Percentiles rank a stretch among this genome's conserved stretches.
Evolutionary conservation across 1,140 invertebrate species (phyloP).

Genomic region (Diabrotica undecimpunctata): DNA sequence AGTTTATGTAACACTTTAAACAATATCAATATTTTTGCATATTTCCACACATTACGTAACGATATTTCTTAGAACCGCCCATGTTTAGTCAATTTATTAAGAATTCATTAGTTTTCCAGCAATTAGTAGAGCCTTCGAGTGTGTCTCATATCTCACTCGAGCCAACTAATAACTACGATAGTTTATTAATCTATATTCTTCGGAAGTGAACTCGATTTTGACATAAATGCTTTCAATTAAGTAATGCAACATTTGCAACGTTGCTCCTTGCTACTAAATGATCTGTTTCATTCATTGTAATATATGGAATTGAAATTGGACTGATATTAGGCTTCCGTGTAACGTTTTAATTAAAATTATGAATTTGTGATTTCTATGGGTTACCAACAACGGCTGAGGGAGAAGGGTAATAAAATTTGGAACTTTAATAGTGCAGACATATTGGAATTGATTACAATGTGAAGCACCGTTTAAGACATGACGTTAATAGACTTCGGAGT

Average conservation of each 20-base stretch:
- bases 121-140: background rate
- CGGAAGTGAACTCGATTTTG: background rate
- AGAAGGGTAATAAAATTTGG: constrained; percentile 1
- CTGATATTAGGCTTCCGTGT: constrained; percentile 1
- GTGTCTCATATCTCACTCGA: background rate
- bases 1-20: too few relatives aligned
- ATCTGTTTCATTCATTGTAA: constrained; percentile 1
- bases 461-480: background rate
- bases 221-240: constrained; percentile 1
- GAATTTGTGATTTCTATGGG: constrained; percentile 2
- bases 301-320: constrained; percentile 1
- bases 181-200: background rate
- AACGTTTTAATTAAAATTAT: background rate
- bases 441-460: background rate
- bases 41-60: too few relatives aligned
- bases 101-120: background rate
- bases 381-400: background rate
- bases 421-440: background rate
- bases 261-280: background rate
- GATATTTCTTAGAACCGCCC: too few relatives aligned
- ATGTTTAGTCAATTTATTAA: background rate
- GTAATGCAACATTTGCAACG: background rate
- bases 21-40: too few relatives aligned
- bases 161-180: background rate
- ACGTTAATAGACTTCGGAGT: too few relatives aligned